phyloP scores from a whole-genome alignment of 2,888 invertebrate genomes.

The Endotricha flammealis region DNA sequence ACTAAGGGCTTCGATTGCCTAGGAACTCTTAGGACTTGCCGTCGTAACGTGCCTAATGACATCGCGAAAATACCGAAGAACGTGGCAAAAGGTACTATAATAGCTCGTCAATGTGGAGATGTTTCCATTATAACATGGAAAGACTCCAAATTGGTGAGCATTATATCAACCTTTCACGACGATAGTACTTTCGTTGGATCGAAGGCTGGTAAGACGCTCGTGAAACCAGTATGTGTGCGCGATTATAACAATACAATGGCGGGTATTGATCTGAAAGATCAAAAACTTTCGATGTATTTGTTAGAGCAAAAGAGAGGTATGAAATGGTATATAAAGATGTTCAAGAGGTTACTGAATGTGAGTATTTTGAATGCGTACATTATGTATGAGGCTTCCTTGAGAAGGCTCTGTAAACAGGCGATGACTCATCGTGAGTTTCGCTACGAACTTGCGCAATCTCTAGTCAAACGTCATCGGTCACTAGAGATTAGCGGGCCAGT shows the following conservation, averaged over 20 bases:
- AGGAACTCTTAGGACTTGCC: conserved; percentile 2
- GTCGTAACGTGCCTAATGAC: background rate
- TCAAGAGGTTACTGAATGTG: conserved; percentile 6
- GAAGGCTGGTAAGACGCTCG: conserved; percentile 1
- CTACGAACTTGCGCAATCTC: too few relatives aligned
- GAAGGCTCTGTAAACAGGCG: too few relatives aligned
- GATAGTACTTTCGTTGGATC: background rate
- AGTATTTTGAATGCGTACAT: background rate
- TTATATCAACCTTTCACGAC: conserved; percentile 16
- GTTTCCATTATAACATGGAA: conserved; percentile 17
- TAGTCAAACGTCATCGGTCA: too few relatives aligned
- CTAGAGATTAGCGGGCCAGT: too few relatives aligned
- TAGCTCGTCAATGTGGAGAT: conserved; percentile 19
- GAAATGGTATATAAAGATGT: conserved; percentile 13
- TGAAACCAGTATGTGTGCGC: background rate
- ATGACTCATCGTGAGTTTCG: too few relatives aligned
- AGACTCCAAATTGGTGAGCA: conserved; percentile 15
- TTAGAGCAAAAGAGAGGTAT: conserved; percentile 8
- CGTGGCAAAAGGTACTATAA: conserved; percentile 4
- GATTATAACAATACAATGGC: conserved; percentile 1
- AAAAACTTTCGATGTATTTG: conserved; percentile 8
- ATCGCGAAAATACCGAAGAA: conserved; percentile 1
- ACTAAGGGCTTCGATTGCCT: conserved; percentile 5
- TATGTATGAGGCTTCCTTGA: too few relatives aligned
- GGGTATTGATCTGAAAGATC: conserved; percentile 9